Evolutionary conservation across 2,888 invertebrate species (phyloP), one percentile per base, ranked within the genome.

Genomic region (Thymelicus lineola): DNA sequence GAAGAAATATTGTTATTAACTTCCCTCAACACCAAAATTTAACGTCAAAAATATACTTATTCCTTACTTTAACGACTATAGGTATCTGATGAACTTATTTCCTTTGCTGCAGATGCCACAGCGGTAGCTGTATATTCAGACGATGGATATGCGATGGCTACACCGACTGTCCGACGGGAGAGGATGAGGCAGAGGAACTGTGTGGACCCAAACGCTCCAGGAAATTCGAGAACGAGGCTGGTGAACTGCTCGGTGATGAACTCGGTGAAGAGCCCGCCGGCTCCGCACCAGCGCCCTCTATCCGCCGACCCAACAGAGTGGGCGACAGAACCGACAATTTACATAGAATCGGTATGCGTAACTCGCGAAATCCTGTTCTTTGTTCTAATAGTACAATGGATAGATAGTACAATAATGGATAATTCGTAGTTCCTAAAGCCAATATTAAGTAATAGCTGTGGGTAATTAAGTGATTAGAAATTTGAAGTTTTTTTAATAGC

Each of bases 131-230:
- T 74, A 87, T 94, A 59, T 79, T 83, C 15, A 88, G 85, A 62
- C 85, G 88, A 5, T 94, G 94, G 94, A 72, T 91, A 17, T 94
- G 94, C 75, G 94, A 94, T 71, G 94, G 94, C 1, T 94, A 93
- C 79, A 79, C 85, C 0, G 94, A 94, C 81, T 94, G 94, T 71
- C 84, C 90, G 0, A 80, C 77, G 1, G 92, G 90, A 0, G 93
- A 93, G 50, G 94, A 93, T 72, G 94, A 94, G 74, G 71, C 76
- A 0, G 80, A 82, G 2, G 75, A 75, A 0, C 57, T 75, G 14
- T 89, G 90, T 68, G 79, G 76, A 6, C 20, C 73, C 74, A 76
- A 38, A 73, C 55, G 72, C 38, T 73, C 73, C 59, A 15, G 48
- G 70, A 45, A 62, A 66, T 46, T 53, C 28, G 64, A 70, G 15